Evolutionary conservation across 2,113 vertebrate species (phyloP).

Genomic region (Mugil cephalus): DNA sequence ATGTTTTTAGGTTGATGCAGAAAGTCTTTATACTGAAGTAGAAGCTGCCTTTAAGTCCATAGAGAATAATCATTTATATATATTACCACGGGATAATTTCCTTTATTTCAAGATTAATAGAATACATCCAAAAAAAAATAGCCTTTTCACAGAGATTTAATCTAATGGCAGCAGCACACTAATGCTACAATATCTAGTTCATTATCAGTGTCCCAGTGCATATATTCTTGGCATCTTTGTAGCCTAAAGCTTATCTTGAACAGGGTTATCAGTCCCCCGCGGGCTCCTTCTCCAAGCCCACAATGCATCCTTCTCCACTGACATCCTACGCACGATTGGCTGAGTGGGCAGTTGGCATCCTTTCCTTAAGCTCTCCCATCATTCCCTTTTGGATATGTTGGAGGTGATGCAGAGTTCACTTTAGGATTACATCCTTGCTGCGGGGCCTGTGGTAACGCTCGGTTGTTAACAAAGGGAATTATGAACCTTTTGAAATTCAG

Average conservation of each 20-base stretch:
- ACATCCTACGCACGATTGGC: slow-evolving; percentile 56
- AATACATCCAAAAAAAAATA: no score
- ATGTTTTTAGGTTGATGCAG: neutral
- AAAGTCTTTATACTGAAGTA: neutral
- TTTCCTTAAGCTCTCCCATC: slow-evolving; percentile 45
- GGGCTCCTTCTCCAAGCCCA: slow-evolving; percentile 51
- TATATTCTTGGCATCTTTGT: slow-evolving; percentile 55
- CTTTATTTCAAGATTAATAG: no score
- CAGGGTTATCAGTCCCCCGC: slow-evolving; percentile 48
- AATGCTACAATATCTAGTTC: slow-evolving; percentile 9
- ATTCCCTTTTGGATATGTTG: slow-evolving; percentile 60
- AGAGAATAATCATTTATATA: neutral
- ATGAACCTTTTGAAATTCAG: slow-evolving; percentile 62
- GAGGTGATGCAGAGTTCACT: slow-evolving; percentile 80
- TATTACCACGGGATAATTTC: slow-evolving; percentile 3
- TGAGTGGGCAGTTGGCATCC: slow-evolving; percentile 65
- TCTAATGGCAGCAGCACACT: slow-evolving; percentile 19
- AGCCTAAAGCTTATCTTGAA: slow-evolving; percentile 46
- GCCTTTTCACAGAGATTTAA: slow-evolving; percentile 11
- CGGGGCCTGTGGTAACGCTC: slow-evolving; percentile 36
- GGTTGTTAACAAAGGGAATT: slow-evolving; percentile 70
- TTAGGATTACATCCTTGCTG: slow-evolving; percentile 62
- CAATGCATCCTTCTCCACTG: slow-evolving; percentile 41
- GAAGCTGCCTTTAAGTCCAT: slow-evolving; percentile 11
- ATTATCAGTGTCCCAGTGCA: slow-evolving; percentile 33